Conservation (phyloP, 2,797 vertebrate genomes). For the Falco biarmicus region DNA sequence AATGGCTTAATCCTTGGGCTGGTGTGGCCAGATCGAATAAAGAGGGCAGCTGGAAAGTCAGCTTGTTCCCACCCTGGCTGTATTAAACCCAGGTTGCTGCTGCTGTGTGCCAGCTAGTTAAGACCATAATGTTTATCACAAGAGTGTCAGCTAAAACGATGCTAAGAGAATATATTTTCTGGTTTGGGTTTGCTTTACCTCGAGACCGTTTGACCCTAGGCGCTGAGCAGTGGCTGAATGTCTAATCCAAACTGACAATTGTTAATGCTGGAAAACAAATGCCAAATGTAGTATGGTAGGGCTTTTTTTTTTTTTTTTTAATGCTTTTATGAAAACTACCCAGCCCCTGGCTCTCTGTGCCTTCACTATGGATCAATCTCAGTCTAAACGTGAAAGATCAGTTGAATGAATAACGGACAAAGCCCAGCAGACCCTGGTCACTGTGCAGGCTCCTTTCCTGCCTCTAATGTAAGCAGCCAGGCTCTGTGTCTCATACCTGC, state of each 20-base stretch:
- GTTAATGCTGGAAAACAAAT: slow-evolving; percentile 23
- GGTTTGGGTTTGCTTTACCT: background rate
- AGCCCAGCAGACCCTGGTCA: background rate
- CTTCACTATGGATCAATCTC: background rate
- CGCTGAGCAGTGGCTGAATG: background rate
- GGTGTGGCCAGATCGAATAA: background rate
- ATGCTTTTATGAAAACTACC: background rate
- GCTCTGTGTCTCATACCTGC: background rate
- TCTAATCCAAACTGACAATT: slow-evolving; percentile 9
- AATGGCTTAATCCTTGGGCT: background rate
- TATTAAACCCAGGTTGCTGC: background rate
- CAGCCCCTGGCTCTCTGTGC: background rate
- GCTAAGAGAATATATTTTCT: background rate
- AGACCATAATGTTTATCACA: background rate
- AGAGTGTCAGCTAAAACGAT: background rate
- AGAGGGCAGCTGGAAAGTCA: background rate
- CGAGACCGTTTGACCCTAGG: background rate
- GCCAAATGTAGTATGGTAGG: background rate
- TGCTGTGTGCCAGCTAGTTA: background rate
- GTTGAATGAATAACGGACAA: background rate
- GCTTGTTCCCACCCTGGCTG: background rate
- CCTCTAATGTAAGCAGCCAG: background rate
- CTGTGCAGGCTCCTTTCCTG: background rate
- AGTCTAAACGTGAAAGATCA: background rate
- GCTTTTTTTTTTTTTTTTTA: background rate